Evolutionary conservation across 2,797 vertebrate genomes (phyloP), one percentile per base, ranked within the genome.

Genomic region (Graptemys geographica): DNA sequence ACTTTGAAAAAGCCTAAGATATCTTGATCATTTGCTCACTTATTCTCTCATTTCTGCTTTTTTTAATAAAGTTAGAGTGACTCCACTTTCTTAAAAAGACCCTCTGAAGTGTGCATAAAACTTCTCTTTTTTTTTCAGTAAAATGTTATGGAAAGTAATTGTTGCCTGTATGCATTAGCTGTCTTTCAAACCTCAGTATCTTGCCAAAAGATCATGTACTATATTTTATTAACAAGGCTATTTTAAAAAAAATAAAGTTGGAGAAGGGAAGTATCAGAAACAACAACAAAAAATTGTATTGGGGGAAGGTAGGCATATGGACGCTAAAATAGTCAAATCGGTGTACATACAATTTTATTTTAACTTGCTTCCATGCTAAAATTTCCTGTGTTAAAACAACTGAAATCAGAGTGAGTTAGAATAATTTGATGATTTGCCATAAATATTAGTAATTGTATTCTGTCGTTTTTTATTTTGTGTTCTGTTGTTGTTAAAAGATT

Each of bases 401-500:
- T 84, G 21, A 91, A 89, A 1, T 84, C 81, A 94, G 90, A 89
- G 44, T 81, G 4, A 1, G 3, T 25, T 79, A 2, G 74, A 86
- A 56, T 8, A 5, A 81, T 49, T 84, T 79, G 27, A 44, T 79
- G 15, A 52, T 84, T 27, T 55, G 91, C 57, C 41, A 51, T 1
- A 28, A 31, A 59, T 59, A 57, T 5, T 28, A 56, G 8, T 1
- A 59, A 6, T 21, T 91, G 0, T 55, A 78, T 44, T 4, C 3
- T 0, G 5, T 37, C 52, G 28, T 79, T 92, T 79, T 79, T 44
- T 10, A 86, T 16, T 51, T 62, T 10, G 1, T 1, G 33, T 74
- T 82, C 62, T 94, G 41, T 90, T 94, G 31, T 92, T 84, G 10
- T 78, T 49, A 65, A 74, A 52, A 28, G 84, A 76, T 84, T 93